Base-by-base conservation (phyloP, 2,797 vertebrate genomes). In the Poecilia picta region DNA sequence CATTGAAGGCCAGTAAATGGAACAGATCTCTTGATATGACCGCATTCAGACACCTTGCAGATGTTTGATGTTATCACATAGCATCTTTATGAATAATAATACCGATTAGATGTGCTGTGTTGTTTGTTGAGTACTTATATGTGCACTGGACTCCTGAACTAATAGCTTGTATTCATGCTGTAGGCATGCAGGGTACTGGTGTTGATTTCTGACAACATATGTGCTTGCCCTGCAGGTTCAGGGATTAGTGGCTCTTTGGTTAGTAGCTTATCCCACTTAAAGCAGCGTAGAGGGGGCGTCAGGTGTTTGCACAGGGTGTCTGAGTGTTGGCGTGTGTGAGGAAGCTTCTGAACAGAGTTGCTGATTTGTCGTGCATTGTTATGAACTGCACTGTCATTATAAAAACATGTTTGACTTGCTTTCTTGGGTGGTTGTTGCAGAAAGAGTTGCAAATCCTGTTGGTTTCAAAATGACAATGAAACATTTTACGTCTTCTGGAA, bases 191-290 rank as follows among this genome's bases (percentile, higher is more conserved):
- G 25, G 3, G 55, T 25, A 57, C 31, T 51, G 0, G 28, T 74
- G 75, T 43, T n/a, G 4, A 70, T 75, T 55, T 68, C 43, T 84
- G 73, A 76, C 41, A 57, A 73, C 51, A 51, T 78, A 82, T 75
- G 70, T 83, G 81, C 79, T 62, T 62, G 18, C 72, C 55, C 53
- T 76, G 79, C 83, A 83, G 78, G 31, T 66, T 74, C 55, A 72
- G 62, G 81, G 83, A 89, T 88, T 81, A 85, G 43, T 77, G 72
- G 20, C 53, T 79, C 36, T 83, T 80, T 80, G 70, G 82, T 8
- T 20, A 6, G 76, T 18, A 68, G 82, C 73, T 88, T 76, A 85
- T 83, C 46, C 73, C 64, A 33, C 46, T 83, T 43, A 11, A 81
- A 85, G 66, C 51, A 0, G 72, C 7, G 62, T 55, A 43, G 51